Conservation (phyloP, 2,113 vertebrate species). For the Noctilio leporinus region DNA sequence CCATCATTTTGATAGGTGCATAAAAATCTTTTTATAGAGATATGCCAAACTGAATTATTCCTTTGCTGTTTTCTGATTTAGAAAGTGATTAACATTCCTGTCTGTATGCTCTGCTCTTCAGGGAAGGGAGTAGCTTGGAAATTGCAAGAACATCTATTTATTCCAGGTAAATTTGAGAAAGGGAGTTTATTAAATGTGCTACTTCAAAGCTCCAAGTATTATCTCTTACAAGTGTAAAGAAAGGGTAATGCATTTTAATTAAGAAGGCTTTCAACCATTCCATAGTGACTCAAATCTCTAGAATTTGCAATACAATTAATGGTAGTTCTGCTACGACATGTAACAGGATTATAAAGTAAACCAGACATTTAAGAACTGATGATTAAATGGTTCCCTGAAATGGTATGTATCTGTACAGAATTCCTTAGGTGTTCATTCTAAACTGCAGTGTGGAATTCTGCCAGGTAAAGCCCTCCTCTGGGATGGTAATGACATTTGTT, state of each 20-base stretch:
- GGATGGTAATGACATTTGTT: neutral
- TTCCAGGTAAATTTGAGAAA: neutral
- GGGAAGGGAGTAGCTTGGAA: neutral
- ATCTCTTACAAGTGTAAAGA: neutral
- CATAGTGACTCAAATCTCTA: neutral
- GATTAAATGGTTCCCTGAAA: neutral
- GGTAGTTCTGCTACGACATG: neutral
- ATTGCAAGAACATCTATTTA: neutral
- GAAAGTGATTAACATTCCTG: neutral
- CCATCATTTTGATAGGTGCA: neutral
- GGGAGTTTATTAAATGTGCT: neutral
- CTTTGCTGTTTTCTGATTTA: conserved; percentile 16
- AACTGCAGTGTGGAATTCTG: neutral
- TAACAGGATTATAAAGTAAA: neutral
- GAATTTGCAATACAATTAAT: neutral
- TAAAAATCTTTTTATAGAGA: neutral
- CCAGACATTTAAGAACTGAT: neutral
- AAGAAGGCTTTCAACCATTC: neutral
- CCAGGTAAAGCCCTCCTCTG: neutral
- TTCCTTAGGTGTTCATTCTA: neutral
- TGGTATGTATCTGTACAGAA: neutral
- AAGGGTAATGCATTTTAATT: neutral
- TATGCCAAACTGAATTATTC: neutral
- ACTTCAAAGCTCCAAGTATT: neutral
- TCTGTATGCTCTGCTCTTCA: neutral